Base-by-base conservation (phyloP, 2,797 vertebrate species). In the Xiphophorus birchmanni region DNA sequence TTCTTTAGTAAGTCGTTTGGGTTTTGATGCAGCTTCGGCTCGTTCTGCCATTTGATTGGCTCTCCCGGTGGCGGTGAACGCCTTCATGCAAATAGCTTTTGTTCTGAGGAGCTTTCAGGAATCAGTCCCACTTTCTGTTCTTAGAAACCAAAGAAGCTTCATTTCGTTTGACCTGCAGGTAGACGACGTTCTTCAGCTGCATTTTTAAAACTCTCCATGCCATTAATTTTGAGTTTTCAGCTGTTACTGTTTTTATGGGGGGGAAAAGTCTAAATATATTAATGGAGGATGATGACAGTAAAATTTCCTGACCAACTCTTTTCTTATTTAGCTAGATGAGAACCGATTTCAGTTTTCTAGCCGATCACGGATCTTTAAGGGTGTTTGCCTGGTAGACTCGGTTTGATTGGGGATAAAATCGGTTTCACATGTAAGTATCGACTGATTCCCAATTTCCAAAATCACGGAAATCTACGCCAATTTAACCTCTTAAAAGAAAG, bases 101-200 rank as follows among this genome's bases (percentile, higher is more conserved):
- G 69, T 72, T 29, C 42, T 15, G 42, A 15, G 42, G 26, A 47
- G 42, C 69, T 72, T 45, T n/a, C 65, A 69, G 21, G 35, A 69
- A 69, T 40, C 65, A 69, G 37, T 42, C 21, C 21, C 37, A 42
- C 65, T 45, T 72, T 72, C 26, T 72, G 69, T 72, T 72, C 13
- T 45, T 45, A n/a, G 69, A 72, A 47, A 72, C 69, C 69, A 72
- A 72, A 72, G 69, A 72, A 29, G 40, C 12, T 45, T 69, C 21
- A 69, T 69, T 69, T 72, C 12, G 1, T 45, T 72, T 29, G 45
- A 72, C 13, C 40, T 71, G 67, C 40, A 44, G 67, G 37, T 71
- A 6, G 65, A 12, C 2, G 10, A 71, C 0, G 2, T 71, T 44
- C 37, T 40, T 21, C 60, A 63, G 23, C 15, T 23, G 8, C 63